phyloP scores from a whole-genome alignment of 2,113 vertebrate genomes.

The Ptychochromis oligacanthus region DNA sequence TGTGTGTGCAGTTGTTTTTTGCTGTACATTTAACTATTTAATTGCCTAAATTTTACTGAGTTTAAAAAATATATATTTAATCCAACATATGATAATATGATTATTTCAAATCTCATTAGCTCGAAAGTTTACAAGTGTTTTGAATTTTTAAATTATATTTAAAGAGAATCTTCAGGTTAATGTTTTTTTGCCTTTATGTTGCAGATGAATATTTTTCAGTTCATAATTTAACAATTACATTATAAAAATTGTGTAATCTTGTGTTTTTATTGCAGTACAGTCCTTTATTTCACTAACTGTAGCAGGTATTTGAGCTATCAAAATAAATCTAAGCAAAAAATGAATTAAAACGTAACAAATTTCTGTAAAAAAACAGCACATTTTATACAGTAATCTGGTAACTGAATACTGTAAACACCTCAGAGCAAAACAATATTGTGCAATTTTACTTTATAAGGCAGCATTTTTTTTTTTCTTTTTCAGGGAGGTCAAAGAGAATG shows the following conservation, averaged over 20 bases:
- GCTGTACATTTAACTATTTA: neutral
- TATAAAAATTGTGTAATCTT: too few relatives aligned
- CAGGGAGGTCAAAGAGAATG: too few relatives aligned
- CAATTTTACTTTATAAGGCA: rapidly evolving
- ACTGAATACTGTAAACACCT: neutral
- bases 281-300: neutral
- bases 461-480: too few relatives aligned
- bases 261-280: neutral
- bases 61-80: neutral
- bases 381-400: neutral
- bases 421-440: too few relatives aligned
- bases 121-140: too few relatives aligned
- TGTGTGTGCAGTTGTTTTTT: neutral
- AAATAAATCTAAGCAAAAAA: too few relatives aligned
- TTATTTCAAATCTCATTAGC: neutral
- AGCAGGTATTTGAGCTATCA: neutral
- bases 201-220: neutral
- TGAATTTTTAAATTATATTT: too few relatives aligned
- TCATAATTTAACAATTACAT: neutral
- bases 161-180: too few relatives aligned
- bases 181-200: neutral
- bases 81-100: neutral
- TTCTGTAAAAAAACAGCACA: rapidly evolving
- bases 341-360: neutral
- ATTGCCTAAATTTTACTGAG: neutral